Evolutionary conservation across 2,113 vertebrate genomes (phyloP), one percentile per base, ranked within the genome.

Genomic region (Dolichallabes microphthalmus): DNA sequence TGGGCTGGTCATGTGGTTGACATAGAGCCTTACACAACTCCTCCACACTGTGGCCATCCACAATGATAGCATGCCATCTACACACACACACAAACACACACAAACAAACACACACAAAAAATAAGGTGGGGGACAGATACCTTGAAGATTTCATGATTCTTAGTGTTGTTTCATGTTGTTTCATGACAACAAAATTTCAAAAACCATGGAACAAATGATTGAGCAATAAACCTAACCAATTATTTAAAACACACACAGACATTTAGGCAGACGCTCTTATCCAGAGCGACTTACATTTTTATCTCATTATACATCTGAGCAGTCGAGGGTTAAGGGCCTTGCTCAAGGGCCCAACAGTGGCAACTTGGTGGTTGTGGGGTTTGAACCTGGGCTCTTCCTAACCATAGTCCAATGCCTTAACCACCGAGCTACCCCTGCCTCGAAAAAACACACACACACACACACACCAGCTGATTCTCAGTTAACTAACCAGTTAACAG

Each of bases 41-140:
- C 82, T 99, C 98, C 92, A 99, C 96, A 0, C 96, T 98, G 94
- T 99, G 98, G n/a, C 98, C 98, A 45, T 98, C 97, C 66, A 98
- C 97, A 0, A 98, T 94, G 88, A 98, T 93, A 58, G 96, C 90
- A 7, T 98, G 94, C 98, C 98, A 86, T 25, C 80, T 82, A 39
- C 35, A 82, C 1, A 64, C n/a, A 63, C 27, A 64, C 30, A 75
- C 71, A 74, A 32, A 64, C n/a, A 63, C 27, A 64, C 30, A 75
- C 71, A 74, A 32, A 71, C 39, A 77, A 27, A 85, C 19, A 66
- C 19, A 80, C 19, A 83, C 17, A 55, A 4, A 15, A 3, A 27
- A 57, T 55, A 76, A 58, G 11, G 22, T 22, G 39, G 12, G 20
- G 19, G n/a, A 27, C 60, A 39, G 27, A 61, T 45, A 60, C 19